phyloP scores from a whole-genome alignment of 2,797 vertebrate species.

The Sebastes elongatus region DNA sequence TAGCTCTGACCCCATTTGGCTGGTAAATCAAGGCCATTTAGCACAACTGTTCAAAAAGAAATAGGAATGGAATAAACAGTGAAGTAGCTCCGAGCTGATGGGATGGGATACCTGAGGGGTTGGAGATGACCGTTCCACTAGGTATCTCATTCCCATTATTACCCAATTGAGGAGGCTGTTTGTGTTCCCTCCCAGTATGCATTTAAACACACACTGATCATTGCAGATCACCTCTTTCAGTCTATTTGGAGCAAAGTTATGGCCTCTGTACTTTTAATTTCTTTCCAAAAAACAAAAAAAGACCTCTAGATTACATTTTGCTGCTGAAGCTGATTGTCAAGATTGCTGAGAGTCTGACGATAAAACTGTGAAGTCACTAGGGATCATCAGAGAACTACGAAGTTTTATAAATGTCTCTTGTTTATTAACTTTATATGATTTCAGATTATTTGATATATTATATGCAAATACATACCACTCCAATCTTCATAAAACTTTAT shows the following conservation, averaged over 20 bases:
- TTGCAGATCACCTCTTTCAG: not conserved
- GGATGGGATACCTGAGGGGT: not conserved
- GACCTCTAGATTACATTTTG: not conserved
- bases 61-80: constrained; percentile 3
- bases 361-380: not conserved
- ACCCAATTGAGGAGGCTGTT: not conserved
- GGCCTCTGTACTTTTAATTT: not conserved
- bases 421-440: no score
- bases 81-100: not conserved
- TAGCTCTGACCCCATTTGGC: constrained; percentile 11
- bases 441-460: no score
- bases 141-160: not conserved
- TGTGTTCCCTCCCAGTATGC: not conserved
- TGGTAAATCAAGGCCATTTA: constrained; percentile 12
- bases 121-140: not conserved
- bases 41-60: not conserved
- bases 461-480: no score
- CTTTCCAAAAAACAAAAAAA: not conserved
- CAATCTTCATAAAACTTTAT: no score
- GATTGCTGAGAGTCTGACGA: not conserved
- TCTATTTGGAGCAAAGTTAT: not conserved
- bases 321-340: not conserved
- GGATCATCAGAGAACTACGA: no score
- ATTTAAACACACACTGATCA: not conserved
- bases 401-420: no score